Base-by-base conservation (phyloP, 2,113 vertebrate genomes). In the Fulmarus glacialis region DNA sequence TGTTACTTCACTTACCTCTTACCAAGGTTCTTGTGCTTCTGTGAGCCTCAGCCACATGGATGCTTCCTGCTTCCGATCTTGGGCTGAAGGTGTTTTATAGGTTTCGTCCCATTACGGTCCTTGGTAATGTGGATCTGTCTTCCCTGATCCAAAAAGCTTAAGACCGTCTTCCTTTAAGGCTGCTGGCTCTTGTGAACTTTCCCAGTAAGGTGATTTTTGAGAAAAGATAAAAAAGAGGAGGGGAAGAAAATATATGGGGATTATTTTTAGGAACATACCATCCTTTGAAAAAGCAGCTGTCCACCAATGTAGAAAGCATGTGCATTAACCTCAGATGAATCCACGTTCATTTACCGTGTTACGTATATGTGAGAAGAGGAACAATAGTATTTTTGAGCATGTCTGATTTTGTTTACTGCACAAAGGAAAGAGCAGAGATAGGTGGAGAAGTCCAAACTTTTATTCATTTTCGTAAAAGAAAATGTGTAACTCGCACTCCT, bases 241-340 rank as follows among this genome's bases (percentile, higher is more conserved):
- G 4, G 19, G 9, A 68, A 15, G 34, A 53, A 73, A 74, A 67
- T 1, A 9, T 8, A 5, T 13, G 9, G 15, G 30, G 38, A 10
- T 50, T 72, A 9, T 55, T 81, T 87, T 77, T 36, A 40, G 38
- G 47, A 53, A 23, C 8, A 2, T 32, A 6, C 6, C 13, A 32
- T 71, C 5, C 21, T 22, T 81, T 84, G 50, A 14, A 58, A 64
- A 48, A 78, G 17, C 32, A 82, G 14, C 34, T 48, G 23, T 30
- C 13, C 32, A 6, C 26, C 32, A 23, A 1, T 12, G 8, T 20
- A 12, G 20, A 11, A 6, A 6, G 1, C 3, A 5, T 0, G 1
- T n/a, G 15, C 12, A 0, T 62, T 58, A 82, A 45, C 36, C 16
- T 80, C 6, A 0, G 30, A 29, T 22, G n/a, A 24, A 42, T 58